Evolutionary conservation across 2,888 invertebrate genomes (phyloP), one percentile per base, ranked within the genome.

Genomic region (Tortricodes alternella): DNA sequence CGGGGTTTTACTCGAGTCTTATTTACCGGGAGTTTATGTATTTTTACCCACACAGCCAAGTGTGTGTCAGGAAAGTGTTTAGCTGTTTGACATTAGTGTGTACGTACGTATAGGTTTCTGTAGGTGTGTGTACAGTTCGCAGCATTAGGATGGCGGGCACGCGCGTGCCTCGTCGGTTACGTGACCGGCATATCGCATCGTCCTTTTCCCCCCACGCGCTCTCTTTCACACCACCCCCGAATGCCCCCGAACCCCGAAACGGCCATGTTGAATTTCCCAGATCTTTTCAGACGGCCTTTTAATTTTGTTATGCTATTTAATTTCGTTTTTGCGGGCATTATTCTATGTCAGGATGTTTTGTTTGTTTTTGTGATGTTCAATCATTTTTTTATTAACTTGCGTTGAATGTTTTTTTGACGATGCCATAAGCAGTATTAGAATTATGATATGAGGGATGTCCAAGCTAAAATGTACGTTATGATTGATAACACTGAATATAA

Each of bases 151-250:
- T 88, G 89, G 77, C 75, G 75, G 83, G 83, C 88, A 89, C 90
- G 89, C 85, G 85, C 88, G 84, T 81, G 87, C 86, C 85, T 85
- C 78, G 83, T 84, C 85, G 80, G 81, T 70, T 75, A 90, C 91
- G 91, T 91, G 91, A 91, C 90, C 78, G 78, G 90, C 90, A 91
- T 91, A 79, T 80, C 85, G 82, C 81, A 85, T 80, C 84, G 82
- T 85, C 88, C 86, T 81, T 85, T 86, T 85, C 85, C 85, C 86
- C 87, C 76, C 84, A 61, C 66, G 61, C 74, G 77, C 80, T 74
- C 73, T 85, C 86, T 66, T 80, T 85, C 83, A 67, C 81, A 78
- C 83, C 81, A 79, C 80, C 87, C 86, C 86, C 76, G 76, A 76
- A 79, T 39, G 79, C 73, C 65, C 66, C 71, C 48, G 48, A 46